Percentiles rank a stretch among this genome's conserved stretches.
These are phyloP conservation scores for Lates japonicus DNA, from an alignment of 2,797 vertebrate species.

Conservation along the genomic window DNA sequence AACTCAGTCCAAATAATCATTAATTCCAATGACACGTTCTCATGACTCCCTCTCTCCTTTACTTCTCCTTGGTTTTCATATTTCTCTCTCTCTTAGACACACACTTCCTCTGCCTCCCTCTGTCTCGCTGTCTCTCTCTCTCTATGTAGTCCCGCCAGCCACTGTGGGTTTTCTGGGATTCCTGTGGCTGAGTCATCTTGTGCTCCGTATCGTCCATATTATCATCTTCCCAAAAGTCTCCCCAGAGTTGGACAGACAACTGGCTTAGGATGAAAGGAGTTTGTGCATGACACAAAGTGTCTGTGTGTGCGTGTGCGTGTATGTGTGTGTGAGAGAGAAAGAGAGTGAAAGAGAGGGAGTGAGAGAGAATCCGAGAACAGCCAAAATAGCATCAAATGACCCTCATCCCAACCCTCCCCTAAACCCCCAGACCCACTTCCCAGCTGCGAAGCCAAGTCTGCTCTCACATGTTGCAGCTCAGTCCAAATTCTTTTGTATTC, in stretches of 20 bases:
- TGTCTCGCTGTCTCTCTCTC: conserved; percentile 35
- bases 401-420: conserved; percentile 49
- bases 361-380: conserved; percentile 61
- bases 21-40: conserved; percentile 47
- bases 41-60: conserved; percentile 52
- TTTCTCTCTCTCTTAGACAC: conserved; percentile 7
- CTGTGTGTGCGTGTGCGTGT: background rate
- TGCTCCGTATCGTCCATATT: conserved; percentile 69
- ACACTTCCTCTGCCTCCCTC: conserved; percentile 33
- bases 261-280: conserved; percentile 79
- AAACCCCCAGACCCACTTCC: conserved; percentile 38
- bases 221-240: conserved; percentile 81
- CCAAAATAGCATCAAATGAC: conserved; percentile 75
- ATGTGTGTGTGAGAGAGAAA: background rate
- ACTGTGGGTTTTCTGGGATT: conserved; percentile 75
- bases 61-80: conserved; percentile 42
- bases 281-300: conserved; percentile 24
- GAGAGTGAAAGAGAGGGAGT: background rate
- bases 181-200: conserved; percentile 79
- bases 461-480: conserved; percentile 37
- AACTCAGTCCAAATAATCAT: conserved; percentile 12
- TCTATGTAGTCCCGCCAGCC: conserved; percentile 62
- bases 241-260: conserved; percentile 65
- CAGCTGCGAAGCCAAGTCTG: conserved; percentile 40
- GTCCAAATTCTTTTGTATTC: conserved; percentile 55